Evolutionary conservation across 1,140 invertebrate species (phyloP), one percentile per base, ranked within the genome.

Genomic region (Melitaea cinxia): DNA sequence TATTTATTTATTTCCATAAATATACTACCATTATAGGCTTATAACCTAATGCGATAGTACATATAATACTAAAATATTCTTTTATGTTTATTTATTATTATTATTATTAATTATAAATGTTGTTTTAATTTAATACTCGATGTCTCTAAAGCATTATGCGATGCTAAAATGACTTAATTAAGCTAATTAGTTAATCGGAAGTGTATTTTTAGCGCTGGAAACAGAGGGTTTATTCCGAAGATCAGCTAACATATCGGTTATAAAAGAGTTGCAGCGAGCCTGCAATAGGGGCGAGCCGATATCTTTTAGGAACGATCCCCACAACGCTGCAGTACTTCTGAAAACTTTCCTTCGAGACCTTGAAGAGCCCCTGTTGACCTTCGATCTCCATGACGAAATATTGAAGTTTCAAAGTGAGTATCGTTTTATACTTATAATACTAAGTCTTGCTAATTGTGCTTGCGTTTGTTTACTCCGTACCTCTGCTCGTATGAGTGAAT

Each of bases 341-440:
- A 99, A 99, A 91, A 97, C 96, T 55, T 99, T 99, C 92, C 93
- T 99, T 6, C 91, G 98, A 26, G 98, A 99, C 85, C 90, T 99
- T 39, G 95, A 97, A 68, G 98, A 99, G 84, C 98, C 98, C 0
- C 88, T 99, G 3, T 93, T 99, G 83, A 99, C 98, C 0, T 99
- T 95, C 91, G 97, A 99, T 61, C 92, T 99, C 0, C 99, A 98
- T 85, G 97, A 99, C 78, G 97, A 99, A 88, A 96, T 99, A 28
- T 94, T 97, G 24, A 94, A 96, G 73, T 98, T 99, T 88, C 96
- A 98, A 92, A 94, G 96, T 97, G 92, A 92, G 91, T 80, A n/a
- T 42, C n/a, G 5, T 19, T 23, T 55, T 35, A 19, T 55, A 1
- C 12, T 14, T 37, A 7, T 37, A 28, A 0, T 19, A 4, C 9